These are phyloP conservation scores for Monochamus alternatus DNA, from an alignment of 2,888 invertebrate species.

Conservation along the genomic window DNA sequence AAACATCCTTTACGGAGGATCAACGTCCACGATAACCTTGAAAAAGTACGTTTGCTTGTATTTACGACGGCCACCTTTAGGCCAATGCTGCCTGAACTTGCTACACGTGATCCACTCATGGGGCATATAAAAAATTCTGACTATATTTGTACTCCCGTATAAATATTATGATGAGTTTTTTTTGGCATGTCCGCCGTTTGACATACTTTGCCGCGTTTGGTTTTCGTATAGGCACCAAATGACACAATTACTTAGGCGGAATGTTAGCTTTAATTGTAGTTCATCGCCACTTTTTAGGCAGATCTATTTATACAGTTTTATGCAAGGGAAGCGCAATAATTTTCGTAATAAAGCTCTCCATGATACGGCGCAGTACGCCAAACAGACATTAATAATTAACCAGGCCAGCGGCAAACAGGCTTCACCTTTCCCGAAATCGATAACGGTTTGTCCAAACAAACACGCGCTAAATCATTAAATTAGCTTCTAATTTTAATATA, in stretches of 20 bases:
- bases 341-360: background rate
- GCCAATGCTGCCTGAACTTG: background rate
- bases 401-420: conserved; percentile 1
- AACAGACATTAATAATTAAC: conserved; percentile 15
- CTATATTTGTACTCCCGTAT: background rate
- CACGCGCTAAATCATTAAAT: conserved; percentile 26
- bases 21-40: conserved; percentile 15
- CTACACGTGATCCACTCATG: conserved; percentile 28
- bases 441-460: conserved; percentile 25
- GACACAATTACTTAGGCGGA: background rate
- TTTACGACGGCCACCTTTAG: background rate
- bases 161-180: background rate
- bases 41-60: conserved; percentile 2
- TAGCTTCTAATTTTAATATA: conserved; percentile 28
- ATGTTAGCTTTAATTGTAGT: no score
- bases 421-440: conserved; percentile 24
- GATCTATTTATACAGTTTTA: no score
- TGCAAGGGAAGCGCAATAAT: background rate
- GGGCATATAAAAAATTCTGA: conserved; percentile 18
- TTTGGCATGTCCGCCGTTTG: background rate
- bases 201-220: background rate
- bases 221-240: background rate
- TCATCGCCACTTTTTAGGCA: no score
- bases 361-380: conserved; percentile 5
- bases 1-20: background rate